Evolutionary conservation across 1,140 invertebrate genomes (phyloP).

Genomic region (Sycophaga agraensis): DNA sequence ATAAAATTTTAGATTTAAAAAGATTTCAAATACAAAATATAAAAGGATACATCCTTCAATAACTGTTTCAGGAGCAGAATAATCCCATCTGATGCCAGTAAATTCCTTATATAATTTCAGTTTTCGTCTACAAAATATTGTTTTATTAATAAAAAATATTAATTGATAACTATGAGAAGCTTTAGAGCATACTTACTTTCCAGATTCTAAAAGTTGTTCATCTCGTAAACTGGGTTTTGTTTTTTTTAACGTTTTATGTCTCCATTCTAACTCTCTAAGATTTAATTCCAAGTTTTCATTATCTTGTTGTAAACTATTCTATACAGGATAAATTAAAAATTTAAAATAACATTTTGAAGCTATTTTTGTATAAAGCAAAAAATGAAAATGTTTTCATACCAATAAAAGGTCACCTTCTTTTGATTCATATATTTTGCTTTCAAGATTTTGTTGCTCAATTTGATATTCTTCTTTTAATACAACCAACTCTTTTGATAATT

Average conservation of each 20-base stretch:
- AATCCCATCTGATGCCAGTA: constrained; percentile 27
- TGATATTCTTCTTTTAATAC: constrained; percentile 18
- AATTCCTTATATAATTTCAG: constrained; percentile 24
- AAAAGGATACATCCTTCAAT: constrained; percentile 31
- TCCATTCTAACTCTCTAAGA: constrained; percentile 22
- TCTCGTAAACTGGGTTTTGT: constrained; percentile 30
- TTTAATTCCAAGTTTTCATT: constrained; percentile 25
- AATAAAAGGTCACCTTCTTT: constrained; percentile 6
- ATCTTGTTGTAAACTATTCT: constrained; percentile 29
- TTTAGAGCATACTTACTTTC: constrained; percentile 31
- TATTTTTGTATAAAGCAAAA: background rate
- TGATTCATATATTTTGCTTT: constrained; percentile 9
- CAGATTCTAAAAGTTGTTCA: constrained; percentile 30
- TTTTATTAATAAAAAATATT: background rate
- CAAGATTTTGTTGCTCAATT: constrained; percentile 14
- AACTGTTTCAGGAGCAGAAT: constrained; percentile 2
- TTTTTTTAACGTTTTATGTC: constrained; percentile 28
- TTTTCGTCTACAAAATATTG: constrained; percentile 29
- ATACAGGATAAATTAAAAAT: background rate
- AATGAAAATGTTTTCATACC: background rate
- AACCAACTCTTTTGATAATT: constrained; percentile 12
- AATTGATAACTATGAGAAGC: background rate
- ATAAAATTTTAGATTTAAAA: background rate
- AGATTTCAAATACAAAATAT: background rate
- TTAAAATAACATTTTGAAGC: background rate